Evolutionary conservation across 2,888 invertebrate species (phyloP), one percentile per base, ranked within the genome.

Genomic region (Cheilosia soror): DNA sequence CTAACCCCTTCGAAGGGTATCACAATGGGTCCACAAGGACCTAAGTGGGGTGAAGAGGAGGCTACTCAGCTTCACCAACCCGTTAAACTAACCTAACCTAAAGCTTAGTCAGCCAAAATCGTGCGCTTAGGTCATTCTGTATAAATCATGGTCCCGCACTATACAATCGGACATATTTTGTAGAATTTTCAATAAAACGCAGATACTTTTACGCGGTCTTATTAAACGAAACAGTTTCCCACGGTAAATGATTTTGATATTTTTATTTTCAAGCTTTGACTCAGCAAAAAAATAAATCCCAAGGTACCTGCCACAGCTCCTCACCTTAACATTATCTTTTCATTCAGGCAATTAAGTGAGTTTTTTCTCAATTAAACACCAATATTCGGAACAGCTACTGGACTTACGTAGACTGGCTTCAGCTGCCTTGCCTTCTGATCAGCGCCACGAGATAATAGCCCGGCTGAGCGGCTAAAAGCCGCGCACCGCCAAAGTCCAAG

Each of bases 321-420:
- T 55, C 40, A 72, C 76, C 85, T 68, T 68, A 68, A 57, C 76
- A 85, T 85, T 85, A 85, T 85, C 85, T 85, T 85, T 85, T 85
- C 85, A 85, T 58, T 85, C 77, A 77, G 76, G 80, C 85, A 85
- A 85, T 85, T 85, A 85, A 76, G 80, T 80, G 66, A 51, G 68
- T 33, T 72, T 84, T 55, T 71, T 37, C 37, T 85, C 76, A 85
- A 85, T 85, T 85, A 85, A 85, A 85, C 71, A 73, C 72, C 81
- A 69, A 72, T 85, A 72, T 85, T 76, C 55, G 51, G 73, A 80
- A 33, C 47, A 29, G 85, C 85, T 85, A 85, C 85, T 51, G 85
- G 85, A 73, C 72, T 85, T 85, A 85, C 85, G 85, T 81, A 72
- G 76, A 81, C 75, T 76, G 49, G 73, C 71, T 60, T 65, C 33